Evolutionary conservation across 2,888 invertebrate species (phyloP).

Genomic region (Therioaphis trifolii): DNA sequence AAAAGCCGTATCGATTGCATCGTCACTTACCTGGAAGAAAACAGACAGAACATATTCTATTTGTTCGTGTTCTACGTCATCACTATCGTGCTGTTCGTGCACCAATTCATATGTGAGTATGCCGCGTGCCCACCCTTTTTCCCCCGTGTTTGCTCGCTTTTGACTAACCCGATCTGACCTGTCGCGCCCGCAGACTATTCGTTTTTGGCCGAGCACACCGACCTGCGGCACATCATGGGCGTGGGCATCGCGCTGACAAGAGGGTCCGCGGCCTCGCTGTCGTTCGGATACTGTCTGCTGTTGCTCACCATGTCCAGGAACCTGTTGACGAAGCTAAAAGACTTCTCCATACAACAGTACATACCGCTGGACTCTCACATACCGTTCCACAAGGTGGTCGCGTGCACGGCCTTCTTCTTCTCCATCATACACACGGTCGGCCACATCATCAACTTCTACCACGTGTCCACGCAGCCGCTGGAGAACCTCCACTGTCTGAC

Average conservation of each 20-base stretch:
- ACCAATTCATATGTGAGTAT: conserved; percentile 87
- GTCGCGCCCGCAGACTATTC: conserved; percentile 79
- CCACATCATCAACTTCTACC: conserved; percentile 97
- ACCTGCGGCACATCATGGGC: conserved; percentile 95
- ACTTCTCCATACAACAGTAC: conserved; percentile 73
- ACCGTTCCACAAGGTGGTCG: conserved; percentile 96
- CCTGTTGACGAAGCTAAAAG: conserved; percentile 88
- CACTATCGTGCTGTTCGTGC: conserved; percentile 92
- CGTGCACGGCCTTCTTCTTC: conserved; percentile 93
- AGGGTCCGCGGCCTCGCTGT: conserved; percentile 92
- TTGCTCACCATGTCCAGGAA: conserved; percentile 93
- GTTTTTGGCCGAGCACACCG: conserved; percentile 95
- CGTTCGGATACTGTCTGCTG: conserved; percentile 92
- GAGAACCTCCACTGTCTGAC: conserved; percentile 93
- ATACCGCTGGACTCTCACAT: conserved; percentile 86
- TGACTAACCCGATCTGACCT: neutral
- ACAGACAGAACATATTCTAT: conserved; percentile 95
- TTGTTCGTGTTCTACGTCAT: conserved; percentile 94
- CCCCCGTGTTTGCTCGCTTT: neutral
- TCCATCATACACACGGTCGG: conserved; percentile 92
- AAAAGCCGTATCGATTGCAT: conserved; percentile 85
- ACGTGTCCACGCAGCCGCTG: conserved; percentile 93
- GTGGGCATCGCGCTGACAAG: conserved; percentile 95
- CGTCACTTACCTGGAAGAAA: conserved; percentile 93
- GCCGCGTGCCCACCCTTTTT: conserved; percentile 65